Evolutionary conservation across 2,113 vertebrate genomes (phyloP).

Genomic region (Sinosuthora webbiana): DNA sequence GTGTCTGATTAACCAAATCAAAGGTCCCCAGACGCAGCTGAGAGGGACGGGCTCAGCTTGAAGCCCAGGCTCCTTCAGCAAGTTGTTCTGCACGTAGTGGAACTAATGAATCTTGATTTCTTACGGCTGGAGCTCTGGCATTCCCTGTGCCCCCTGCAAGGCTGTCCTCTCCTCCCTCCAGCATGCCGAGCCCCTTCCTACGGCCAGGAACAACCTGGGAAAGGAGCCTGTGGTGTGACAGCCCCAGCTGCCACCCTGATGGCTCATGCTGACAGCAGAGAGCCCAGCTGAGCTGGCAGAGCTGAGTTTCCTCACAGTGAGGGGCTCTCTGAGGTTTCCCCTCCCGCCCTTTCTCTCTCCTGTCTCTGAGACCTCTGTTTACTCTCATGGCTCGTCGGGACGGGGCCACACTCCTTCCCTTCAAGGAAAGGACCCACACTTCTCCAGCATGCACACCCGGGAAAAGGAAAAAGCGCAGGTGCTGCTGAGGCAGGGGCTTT

Average conservation of each 20-base stretch:
- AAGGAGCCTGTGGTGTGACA: rapidly evolving
- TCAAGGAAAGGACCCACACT: rapidly evolving
- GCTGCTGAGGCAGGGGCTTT: neutral
- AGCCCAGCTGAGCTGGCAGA: neutral
- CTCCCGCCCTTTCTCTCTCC: neutral
- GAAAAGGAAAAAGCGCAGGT: neutral
- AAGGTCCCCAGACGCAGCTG: neutral
- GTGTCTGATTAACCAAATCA: slow-evolving; percentile 4
- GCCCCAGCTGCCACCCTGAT: rapidly evolving
- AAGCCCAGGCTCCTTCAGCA: neutral
- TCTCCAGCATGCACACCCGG: rapidly evolving
- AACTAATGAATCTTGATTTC: neutral
- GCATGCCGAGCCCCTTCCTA: neutral
- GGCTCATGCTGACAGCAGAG: neutral
- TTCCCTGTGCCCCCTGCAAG: neutral
- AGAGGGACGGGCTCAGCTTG: neutral
- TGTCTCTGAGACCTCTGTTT: neutral
- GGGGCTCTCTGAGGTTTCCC: neutral
- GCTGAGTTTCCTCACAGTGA: neutral
- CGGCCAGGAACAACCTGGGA: rapidly evolving
- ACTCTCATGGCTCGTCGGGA: rapidly evolving
- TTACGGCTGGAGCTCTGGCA: neutral
- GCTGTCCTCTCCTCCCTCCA: rapidly evolving
- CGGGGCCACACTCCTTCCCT: rapidly evolving
- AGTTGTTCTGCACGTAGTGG: neutral